phyloP scores from a whole-genome alignment of 2,113 vertebrate species.

The Tonatia bakeri region DNA sequence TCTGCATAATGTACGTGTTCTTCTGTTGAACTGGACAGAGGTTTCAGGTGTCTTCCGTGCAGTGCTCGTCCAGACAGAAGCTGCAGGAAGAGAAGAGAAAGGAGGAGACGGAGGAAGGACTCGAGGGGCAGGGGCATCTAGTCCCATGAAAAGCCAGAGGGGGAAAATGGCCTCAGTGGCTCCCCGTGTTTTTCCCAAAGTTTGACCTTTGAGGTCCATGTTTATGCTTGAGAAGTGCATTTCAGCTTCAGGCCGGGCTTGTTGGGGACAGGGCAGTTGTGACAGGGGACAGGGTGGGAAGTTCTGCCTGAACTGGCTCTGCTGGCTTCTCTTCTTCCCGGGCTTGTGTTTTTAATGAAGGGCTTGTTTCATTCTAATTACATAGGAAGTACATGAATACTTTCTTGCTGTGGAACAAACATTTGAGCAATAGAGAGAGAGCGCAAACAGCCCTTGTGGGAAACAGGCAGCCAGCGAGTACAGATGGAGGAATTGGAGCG shows the following conservation, averaged over 20 bases:
- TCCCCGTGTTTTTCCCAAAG: neutral
- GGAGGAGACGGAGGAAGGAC: neutral
- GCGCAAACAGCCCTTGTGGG: neutral
- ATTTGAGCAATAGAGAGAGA: neutral
- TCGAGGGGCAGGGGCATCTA: neutral
- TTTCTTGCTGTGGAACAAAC: neutral
- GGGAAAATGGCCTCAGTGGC: neutral
- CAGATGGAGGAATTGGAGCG: neutral
- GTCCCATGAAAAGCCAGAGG: neutral
- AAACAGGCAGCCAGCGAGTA: neutral
- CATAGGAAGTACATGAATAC: neutral
- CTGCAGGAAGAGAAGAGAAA: neutral
- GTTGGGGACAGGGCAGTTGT: neutral
- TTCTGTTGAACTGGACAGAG: neutral
- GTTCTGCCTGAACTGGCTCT: slow-evolving; percentile 2
- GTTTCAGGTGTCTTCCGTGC: neutral
- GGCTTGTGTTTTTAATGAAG: slow-evolving; percentile 45
- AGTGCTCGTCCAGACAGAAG: neutral
- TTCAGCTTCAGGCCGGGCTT: neutral
- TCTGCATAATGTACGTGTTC: neutral
- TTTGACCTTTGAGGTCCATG: neutral
- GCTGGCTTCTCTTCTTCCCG: slow-evolving; percentile 39
- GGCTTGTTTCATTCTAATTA: slow-evolving; percentile 37
- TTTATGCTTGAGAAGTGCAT: neutral
- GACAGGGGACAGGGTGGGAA: neutral